Evolutionary conservation across 2,797 vertebrate species (phyloP).

Genomic region (Cryptoprocta ferox): DNA sequence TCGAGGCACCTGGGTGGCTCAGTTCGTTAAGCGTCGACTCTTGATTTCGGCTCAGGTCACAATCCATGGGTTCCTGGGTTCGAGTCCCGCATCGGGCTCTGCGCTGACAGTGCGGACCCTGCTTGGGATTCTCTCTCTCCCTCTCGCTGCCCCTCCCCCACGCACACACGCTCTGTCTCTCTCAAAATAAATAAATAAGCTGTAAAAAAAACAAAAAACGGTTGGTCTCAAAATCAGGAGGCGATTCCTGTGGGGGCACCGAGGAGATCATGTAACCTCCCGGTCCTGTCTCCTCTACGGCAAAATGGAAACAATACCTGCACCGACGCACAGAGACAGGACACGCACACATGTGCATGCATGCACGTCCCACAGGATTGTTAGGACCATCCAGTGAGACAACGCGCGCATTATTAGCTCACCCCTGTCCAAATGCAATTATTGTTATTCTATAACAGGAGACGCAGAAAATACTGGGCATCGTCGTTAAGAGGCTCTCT

Average conservation of each 20-base stretch:
- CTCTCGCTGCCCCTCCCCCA: too few relatives aligned
- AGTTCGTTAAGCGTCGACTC: too few relatives aligned
- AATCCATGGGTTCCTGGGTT: too few relatives aligned
- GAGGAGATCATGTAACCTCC: background rate
- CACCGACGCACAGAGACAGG: background rate
- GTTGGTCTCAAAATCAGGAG: background rate
- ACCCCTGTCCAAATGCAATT: background rate
- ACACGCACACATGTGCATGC: accelerated
- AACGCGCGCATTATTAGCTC: too few relatives aligned
- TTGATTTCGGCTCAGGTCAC: too few relatives aligned
- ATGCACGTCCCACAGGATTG: background rate
- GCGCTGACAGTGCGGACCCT: too few relatives aligned
- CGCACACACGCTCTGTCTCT: too few relatives aligned
- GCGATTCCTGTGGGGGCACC: background rate
- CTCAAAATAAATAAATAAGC: too few relatives aligned
- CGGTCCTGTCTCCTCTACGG: background rate
- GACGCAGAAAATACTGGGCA: background rate
- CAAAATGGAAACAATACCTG: background rate
- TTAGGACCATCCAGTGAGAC: background rate
- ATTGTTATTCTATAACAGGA: background rate
- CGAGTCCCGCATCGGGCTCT: too few relatives aligned
- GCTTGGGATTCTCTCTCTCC: too few relatives aligned
- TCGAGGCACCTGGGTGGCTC: background rate
- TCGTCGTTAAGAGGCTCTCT: background rate
- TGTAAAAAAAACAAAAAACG: background rate